Base-by-base conservation (phyloP, 2,888 invertebrate genomes). In the Perizoma affinitatum region DNA sequence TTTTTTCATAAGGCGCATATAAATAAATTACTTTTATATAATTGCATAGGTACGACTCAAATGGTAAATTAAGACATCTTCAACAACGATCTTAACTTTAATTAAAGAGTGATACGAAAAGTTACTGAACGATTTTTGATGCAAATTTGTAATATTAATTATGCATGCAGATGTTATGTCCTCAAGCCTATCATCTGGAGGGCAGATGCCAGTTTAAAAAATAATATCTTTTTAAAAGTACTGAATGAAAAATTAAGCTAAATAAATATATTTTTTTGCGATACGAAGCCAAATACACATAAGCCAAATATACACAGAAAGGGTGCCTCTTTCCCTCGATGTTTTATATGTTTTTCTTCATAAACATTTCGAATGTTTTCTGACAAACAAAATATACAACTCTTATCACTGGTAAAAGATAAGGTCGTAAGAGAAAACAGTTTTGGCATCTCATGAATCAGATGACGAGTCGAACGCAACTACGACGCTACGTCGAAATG, bases 401-500 rank as follows among this genome's bases (percentile, higher is more conserved):
- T 42, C 22, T 22, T 8, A 22, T 44, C 44, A 44, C 42, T 8
- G 9, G n/a, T 22, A 0, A 22, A 47, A n/a, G 42, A 42, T 8
- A 42, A n/a, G n/a, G 4, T n/a, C 4, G 48, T 49, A 57, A 35
- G 22, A 45, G 6, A 38, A 41, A 50, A 53, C 45, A 63, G 46
- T 48, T 53, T 53, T 45, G 34, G 48, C 22, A 41, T 54, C 34
- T 33, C 44, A 44, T 56, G 49, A 57, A 56, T 49, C 46, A 41
- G 58, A 73, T 74, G 72, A 75, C 69, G 73, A 66, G 70, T 63
- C 67, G 65, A 58, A 56, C 61, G 45, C 41, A n/a, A n/a, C n/a
- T n/a, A n/a, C n/a, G 62, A 51, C 62, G 59, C 61, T 47, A 42
- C 68, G 55, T 56, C 62, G 55, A 52, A 46, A 36, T 50, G 67